Conservation (phyloP, 2,113 vertebrate genomes). For the Neomonachus schauinslandi region DNA sequence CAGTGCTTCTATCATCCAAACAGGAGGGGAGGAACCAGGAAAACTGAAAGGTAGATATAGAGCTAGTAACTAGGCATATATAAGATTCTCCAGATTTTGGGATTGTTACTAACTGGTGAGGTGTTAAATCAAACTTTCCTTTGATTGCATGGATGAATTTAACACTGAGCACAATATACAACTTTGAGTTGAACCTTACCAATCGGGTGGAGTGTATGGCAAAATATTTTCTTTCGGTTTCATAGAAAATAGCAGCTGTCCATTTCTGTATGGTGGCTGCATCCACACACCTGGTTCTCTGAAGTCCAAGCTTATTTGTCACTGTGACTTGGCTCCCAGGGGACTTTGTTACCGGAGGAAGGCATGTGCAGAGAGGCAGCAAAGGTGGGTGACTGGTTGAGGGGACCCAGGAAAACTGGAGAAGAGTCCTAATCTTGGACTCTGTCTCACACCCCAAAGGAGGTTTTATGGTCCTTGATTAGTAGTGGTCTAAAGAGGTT, state of each 20-base stretch:
- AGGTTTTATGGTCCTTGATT: background rate
- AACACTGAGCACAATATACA: background rate
- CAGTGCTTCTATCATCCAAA: background rate
- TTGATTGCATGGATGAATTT: background rate
- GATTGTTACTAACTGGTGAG: background rate
- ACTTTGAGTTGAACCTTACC: background rate
- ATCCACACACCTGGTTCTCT: background rate
- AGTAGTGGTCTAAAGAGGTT: background rate
- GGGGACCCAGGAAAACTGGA: background rate
- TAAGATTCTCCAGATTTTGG: background rate
- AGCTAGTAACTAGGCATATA: background rate
- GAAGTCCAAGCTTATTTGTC: background rate
- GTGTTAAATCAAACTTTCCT: background rate
- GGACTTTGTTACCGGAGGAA: background rate
- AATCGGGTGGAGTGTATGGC: background rate
- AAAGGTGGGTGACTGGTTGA: background rate
- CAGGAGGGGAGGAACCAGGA: background rate
- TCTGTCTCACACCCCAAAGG: background rate
- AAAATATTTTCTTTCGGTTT: conserved; percentile 7
- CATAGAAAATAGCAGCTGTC: background rate
- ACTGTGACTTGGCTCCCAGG: background rate
- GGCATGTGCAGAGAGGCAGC: background rate
- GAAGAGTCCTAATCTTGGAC: background rate
- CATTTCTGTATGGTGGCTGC: background rate
- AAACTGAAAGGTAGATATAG: background rate